Evolutionary conservation across 2,113 vertebrate genomes (phyloP), one percentile per base, ranked within the genome.

Genomic region (Gambusia holbrooki): DNA sequence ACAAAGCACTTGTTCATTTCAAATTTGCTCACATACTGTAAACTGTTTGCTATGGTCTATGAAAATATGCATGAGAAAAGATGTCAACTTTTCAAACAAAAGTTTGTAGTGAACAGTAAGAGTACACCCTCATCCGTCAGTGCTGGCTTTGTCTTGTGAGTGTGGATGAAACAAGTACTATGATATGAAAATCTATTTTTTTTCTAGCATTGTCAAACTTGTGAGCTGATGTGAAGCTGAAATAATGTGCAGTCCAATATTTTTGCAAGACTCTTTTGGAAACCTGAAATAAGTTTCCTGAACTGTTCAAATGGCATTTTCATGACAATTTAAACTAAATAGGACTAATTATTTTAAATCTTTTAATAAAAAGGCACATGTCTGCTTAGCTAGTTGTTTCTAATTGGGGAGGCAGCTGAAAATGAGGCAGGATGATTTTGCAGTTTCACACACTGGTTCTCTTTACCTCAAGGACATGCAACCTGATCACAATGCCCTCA

Each of bases 381-480:
- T 63, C 45, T 45, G 61, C 78, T 64, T 66, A 9, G 12, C 32
- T 3, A 68, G 19, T 42, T 42, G 58, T 67, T 25, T 33, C 29
- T 27, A 42, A 69, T 58, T 32, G 22, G 12, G 71, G 67, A 62
- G 17, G 62, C 2, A 32, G 71, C 9, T 73, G 58, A 69, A 33
- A 74, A 33, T 3, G 37, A 42, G 61, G 5, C 60, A 4, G 48
- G 74, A 27, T 71, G 58, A 66, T 69, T 68, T 71, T 75, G 80
- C 64, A 83, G 54, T 62, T 32, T 13, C 54, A 77, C 28, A 73
- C 63, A 67, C 69, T 42, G 62, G 69, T 54, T 51, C 45, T 58
- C 19, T 66, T 32, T 58, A 68, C 66, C 64, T 85, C 80, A 85
- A 91, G 85, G 80, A 82, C 86, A 77, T 7, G 69, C 60, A 84